Percentiles rank a stretch among this genome's conserved stretches.
phyloP scores from a whole-genome alignment of 2,113 vertebrate genomes.

The Dasyornis broadbenti region DNA sequence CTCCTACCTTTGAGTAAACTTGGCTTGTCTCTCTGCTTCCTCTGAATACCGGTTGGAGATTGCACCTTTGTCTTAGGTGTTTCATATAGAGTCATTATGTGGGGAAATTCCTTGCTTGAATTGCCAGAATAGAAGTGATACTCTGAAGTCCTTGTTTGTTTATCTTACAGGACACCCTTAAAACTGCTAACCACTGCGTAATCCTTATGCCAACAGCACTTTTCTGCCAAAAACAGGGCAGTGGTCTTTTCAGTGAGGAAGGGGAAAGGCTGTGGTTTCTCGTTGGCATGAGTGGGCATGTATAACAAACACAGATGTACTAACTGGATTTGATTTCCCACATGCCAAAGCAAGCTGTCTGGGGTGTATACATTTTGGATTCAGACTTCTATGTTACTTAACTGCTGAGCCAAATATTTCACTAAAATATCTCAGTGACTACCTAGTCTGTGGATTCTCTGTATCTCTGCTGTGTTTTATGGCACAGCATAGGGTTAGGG shows the following conservation, averaged over 20 bases:
- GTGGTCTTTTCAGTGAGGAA: background rate
- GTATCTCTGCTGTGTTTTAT: background rate
- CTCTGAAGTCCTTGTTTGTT: background rate
- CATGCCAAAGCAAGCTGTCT: background rate
- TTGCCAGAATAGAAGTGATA: background rate
- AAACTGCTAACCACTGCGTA: background rate
- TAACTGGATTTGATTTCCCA: background rate
- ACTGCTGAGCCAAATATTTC: background rate
- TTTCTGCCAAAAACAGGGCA: background rate
- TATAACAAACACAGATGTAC: background rate
- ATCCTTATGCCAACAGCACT: background rate
- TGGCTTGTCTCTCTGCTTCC: background rate
- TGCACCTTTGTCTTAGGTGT: background rate
- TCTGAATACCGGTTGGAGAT: background rate
- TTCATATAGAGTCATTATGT: background rate
- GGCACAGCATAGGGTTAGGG: too few relatives aligned
- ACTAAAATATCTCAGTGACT: background rate
- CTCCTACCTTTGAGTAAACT: background rate
- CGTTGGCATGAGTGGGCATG: background rate
- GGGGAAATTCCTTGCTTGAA: background rate
- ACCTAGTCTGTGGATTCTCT: background rate
- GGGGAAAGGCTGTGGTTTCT: background rate
- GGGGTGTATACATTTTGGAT: background rate
- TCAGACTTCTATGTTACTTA: background rate
- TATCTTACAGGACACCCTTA: background rate